Percentiles rank a stretch among this genome's conserved stretches.
Conservation (phyloP, 2,113 vertebrate species). For the Paedocypris sp. region DNA sequence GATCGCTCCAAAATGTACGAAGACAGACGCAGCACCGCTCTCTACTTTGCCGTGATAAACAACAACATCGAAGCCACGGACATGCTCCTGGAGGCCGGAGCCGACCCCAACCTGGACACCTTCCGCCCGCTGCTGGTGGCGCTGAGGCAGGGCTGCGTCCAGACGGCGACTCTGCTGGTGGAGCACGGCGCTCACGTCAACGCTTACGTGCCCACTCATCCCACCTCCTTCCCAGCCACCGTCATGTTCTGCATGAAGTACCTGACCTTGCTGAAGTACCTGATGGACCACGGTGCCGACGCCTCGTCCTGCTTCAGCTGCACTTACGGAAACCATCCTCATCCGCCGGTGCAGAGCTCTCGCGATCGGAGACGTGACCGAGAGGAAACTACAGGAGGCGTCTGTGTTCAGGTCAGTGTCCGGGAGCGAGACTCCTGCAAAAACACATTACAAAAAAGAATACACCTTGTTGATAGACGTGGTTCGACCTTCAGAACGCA, state of each 20-base stretch:
- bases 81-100: constrained; percentile 73
- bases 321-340: constrained; percentile 62
- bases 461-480: no score
- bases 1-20: constrained; percentile 64
- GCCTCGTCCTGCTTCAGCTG: constrained; percentile 73
- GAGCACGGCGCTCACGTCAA: constrained; percentile 72
- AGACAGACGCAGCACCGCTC: constrained; percentile 61
- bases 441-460: no score
- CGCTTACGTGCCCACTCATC: constrained; percentile 66
- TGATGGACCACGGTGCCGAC: constrained; percentile 76
- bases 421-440: no score
- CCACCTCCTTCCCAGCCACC: constrained; percentile 73
- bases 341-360: constrained; percentile 46
- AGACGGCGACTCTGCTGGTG: constrained; percentile 68
- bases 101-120: constrained; percentile 73
- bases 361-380: background rate
- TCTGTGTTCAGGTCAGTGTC: constrained; percentile 19
- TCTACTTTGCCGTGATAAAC: constrained; percentile 77
- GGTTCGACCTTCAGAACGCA: no score
- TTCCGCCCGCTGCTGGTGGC: constrained; percentile 79
- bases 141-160: constrained; percentile 67
- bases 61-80: constrained; percentile 67
- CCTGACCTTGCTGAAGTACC: constrained; percentile 68
- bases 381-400: background rate
- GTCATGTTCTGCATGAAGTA: constrained; percentile 81